Evolutionary conservation across 2,797 vertebrate genomes (phyloP), one percentile per base, ranked within the genome.

Genomic region (Arrhamphus sclerolepis): DNA sequence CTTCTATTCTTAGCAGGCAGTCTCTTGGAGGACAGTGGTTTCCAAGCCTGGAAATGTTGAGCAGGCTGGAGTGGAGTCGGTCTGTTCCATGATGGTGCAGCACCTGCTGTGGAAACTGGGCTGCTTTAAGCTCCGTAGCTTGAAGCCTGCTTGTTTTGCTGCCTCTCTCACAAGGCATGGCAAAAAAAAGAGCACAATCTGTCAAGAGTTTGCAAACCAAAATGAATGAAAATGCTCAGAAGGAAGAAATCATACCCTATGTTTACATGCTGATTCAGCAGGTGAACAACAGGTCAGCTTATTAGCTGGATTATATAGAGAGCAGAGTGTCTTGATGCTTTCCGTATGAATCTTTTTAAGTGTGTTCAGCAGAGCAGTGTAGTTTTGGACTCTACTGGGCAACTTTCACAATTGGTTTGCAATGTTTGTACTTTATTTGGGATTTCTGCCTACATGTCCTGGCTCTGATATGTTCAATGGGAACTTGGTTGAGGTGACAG

Each of bases 41-140:
- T 67, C 56, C 70, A 44, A 70, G 67, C 54, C 69, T 85, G 75
- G 75, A 86, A 85, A 84, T 69, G 72, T 67, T 79, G 71, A 85
- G 67, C 51, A 43, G 68, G 70, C 62, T 66, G 52, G 66, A 78
- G 74, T 57, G 53, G 70, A 73, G 44, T 64, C 46, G 70, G 39
- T 59, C 66, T 44, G 50, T 66, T 74, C 82, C 62, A 58, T 65
- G 67, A 72, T 81, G 56, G 50, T 58, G 4, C 56, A 56, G 74
- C 87, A 88, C 84, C 86, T 89, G 85, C 80, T 77, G 64, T 78
- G 82, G 82, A 88, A 85, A 87, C 72, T 84, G 78, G 84, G 82
- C 82, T 77, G 66, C 70, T 40, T 67, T 40, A 1, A 66, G 71
- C 66, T 56, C 56, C 0, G 8, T 84, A 80, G 80, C 78, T 61